Evolutionary conservation across 2,888 invertebrate genomes (phyloP), one percentile per base, ranked within the genome.

Genomic region (Macaria notata): DNA sequence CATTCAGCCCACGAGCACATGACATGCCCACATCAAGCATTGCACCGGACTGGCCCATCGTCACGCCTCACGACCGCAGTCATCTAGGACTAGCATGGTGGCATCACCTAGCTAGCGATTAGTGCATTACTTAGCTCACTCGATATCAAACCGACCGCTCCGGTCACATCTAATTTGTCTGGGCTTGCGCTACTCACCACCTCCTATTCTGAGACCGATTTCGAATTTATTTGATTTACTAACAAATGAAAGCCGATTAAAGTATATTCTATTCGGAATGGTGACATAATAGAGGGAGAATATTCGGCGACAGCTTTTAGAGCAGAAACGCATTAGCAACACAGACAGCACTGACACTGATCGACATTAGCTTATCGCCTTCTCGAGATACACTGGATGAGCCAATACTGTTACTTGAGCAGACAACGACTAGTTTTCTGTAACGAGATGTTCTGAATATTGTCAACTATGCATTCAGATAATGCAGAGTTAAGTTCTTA

Each of bases 21-120:
- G 68, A 84, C 81, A 86, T 83, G 85, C 83, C 81, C 83, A 84
- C 75, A 76, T 83, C 84, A 85, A 86, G 84, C 88, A 89, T 87
- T 83, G 89, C 90, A 90, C 90, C 85, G 81, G 81, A 81, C 81
- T 85, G 86, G 86, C 86, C 83, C 83, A 83, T 80, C 78, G 83
- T 83, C 82, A 84, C 77, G 76, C 78, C 81, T 77, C 84, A 85
- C 71, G 82, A 83, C 79, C 80, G 83, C 81, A 72, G 82, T 83
- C 88, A 89, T 86, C 68, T 83, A 84, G 83, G 84, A 81, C 85
- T 86, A 84, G 87, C 86, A 88, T 84, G 88, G 87, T 89, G 88
- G 77, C 79, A 77, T 82, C 83, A 88, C 88, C 88, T 87, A 85
- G 87, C 86, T 86, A 86, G 79, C 72, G 65, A 72, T 84, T 88